These are phyloP conservation scores for Sitodiplosis mosellana DNA, from an alignment of 1,140 invertebrate genomes.

Conservation along the genomic window DNA sequence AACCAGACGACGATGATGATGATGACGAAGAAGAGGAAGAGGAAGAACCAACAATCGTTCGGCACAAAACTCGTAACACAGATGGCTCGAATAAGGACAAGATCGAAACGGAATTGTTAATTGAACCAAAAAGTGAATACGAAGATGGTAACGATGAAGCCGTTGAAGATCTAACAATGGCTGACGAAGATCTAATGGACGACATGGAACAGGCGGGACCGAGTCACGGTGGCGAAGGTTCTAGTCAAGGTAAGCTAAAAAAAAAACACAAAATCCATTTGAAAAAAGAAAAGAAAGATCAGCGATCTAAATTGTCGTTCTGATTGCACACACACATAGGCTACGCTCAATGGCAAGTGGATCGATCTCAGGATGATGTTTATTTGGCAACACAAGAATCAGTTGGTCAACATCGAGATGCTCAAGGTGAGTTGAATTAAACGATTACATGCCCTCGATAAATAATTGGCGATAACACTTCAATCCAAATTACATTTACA, in stretches of 20 bases:
- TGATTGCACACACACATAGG: conserved; percentile 17
- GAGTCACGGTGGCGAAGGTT: conserved; percentile 37
- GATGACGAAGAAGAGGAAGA: conserved; percentile 9
- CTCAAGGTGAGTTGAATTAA: conserved; percentile 47
- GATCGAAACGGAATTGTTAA: conserved; percentile 32
- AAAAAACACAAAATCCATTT: too few relatives aligned
- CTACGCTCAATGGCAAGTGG: conserved; percentile 44
- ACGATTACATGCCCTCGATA: too few relatives aligned
- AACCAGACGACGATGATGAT: conserved; percentile 5
- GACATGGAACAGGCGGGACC: conserved; percentile 35
- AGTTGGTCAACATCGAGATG: conserved; percentile 48
- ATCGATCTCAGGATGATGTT: conserved; percentile 49
- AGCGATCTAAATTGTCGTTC: too few relatives aligned
- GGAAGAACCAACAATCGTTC: conserved; percentile 5
- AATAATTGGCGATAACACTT: too few relatives aligned
- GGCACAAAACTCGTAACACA: conserved; percentile 16
- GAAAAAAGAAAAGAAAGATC: too few relatives aligned
- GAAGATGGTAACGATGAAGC: conserved; percentile 50
- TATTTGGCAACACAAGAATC: conserved; percentile 51
- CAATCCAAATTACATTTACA: too few relatives aligned
- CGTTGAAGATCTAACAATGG: conserved; percentile 64
- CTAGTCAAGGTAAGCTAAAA: conserved; percentile 36
- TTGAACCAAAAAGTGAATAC: conserved; percentile 60
- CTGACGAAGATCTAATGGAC: conserved; percentile 41
- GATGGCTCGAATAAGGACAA: conserved; percentile 8